phyloP scores from a whole-genome alignment of 2,888 invertebrate species.

The Lydus trimaculatus region DNA sequence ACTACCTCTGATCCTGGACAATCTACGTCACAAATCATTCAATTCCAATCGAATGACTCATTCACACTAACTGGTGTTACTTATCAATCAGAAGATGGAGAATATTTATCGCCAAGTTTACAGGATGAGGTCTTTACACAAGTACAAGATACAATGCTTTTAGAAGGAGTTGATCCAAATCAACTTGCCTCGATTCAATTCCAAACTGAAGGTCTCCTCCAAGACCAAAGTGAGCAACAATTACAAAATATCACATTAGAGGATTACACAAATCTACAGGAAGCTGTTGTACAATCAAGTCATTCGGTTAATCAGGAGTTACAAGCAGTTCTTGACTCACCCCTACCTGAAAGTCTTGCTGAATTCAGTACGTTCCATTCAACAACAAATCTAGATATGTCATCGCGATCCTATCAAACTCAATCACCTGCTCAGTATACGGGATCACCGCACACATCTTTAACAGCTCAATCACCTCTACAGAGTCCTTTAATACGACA shows the following conservation, averaged over 20 bases:
- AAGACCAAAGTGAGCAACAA: constrained; percentile 70
- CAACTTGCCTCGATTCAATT: constrained; percentile 63
- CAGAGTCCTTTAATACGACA: constrained; percentile 70
- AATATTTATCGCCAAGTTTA: constrained; percentile 70
- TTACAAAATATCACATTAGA: constrained; percentile 70
- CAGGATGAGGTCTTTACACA: constrained; percentile 82
- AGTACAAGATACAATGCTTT: constrained; percentile 73
- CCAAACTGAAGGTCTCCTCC: constrained; percentile 63
- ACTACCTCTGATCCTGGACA: constrained; percentile 75
- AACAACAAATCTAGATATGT: constrained; percentile 56
- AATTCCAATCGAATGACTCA: constrained; percentile 67
- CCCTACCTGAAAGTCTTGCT: constrained; percentile 79
- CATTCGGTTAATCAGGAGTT: constrained; percentile 74
- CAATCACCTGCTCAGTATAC: constrained; percentile 59
- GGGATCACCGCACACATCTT: constrained; percentile 58
- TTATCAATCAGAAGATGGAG: constrained; percentile 68
- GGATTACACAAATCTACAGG: constrained; percentile 69
- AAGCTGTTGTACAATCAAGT: constrained; percentile 60
- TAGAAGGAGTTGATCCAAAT: constrained; percentile 71
- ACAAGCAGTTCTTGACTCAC: constrained; percentile 80
- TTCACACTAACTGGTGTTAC: constrained; percentile 70
- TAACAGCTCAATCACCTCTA: constrained; percentile 67
- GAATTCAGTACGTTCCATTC: constrained; percentile 84
- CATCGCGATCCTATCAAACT: constrained; percentile 59
- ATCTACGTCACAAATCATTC: constrained; percentile 64